Conservation (phyloP, 1,140 invertebrate species). For the Periplaneta americana region DNA sequence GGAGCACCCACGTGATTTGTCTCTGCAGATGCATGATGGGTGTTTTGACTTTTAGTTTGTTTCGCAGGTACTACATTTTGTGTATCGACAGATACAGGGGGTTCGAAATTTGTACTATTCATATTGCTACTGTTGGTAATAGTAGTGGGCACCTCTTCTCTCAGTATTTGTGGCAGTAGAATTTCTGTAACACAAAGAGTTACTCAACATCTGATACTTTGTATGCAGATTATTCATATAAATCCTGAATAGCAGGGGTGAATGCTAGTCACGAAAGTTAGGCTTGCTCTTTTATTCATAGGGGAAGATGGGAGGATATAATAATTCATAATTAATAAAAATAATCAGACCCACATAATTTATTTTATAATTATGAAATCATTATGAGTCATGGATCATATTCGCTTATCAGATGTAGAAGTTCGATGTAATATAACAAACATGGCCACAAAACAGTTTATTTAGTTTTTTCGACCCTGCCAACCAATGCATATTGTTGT, state of each 20-base stretch:
- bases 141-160: not conserved
- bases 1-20: not conserved
- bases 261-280: not conserved
- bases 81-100: not conserved
- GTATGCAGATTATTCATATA: not conserved
- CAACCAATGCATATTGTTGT: too few species aligned
- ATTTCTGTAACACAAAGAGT: constrained; percentile 17
- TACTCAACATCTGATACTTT: too few species aligned
- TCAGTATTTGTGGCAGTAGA: constrained; percentile 10
- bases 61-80: not conserved
- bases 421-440: too few species aligned
- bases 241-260: too few species aligned
- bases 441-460: too few species aligned
- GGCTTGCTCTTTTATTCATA: not conserved
- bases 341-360: too few species aligned
- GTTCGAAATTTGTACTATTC: not conserved
- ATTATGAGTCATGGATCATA: too few species aligned
- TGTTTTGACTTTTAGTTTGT: not conserved
- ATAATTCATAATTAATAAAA: too few species aligned
- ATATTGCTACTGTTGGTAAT: not conserved
- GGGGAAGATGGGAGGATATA: too few species aligned
- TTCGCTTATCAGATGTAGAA: too few species aligned
- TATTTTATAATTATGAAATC: too few species aligned
- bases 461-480: too few species aligned
- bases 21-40: not conserved